phyloP scores from a whole-genome alignment of 2,113 vertebrate genomes.

The Psephotus haematonotus region DNA sequence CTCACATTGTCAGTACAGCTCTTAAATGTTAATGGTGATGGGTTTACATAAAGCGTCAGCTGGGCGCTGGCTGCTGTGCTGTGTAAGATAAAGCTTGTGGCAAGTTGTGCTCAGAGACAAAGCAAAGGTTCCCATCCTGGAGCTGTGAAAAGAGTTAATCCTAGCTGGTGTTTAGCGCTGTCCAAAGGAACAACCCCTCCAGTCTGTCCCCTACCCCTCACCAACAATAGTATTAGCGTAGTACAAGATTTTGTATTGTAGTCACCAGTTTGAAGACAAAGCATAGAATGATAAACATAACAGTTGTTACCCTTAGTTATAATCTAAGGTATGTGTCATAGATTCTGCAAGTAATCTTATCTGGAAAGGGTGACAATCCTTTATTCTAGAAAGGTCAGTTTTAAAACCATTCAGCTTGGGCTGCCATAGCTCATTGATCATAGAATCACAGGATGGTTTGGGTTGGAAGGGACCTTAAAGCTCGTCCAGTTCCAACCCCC shows the following conservation, averaged over 20 bases:
- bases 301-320: not conserved
- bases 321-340: not conserved
- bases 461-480: not conserved
- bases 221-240: accelerated
- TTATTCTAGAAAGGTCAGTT: not conserved
- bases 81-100: not conserved
- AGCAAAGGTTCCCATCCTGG: not conserved
- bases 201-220: not conserved
- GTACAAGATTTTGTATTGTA: not conserved
- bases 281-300: not conserved
- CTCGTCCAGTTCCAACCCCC: not conserved
- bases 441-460: not conserved
- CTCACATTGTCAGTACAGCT: not conserved
- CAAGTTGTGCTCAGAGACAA: not conserved
- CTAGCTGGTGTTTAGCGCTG: not conserved
- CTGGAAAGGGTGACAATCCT: not conserved
- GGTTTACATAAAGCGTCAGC: not conserved
- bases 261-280: not conserved
- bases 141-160: not conserved
- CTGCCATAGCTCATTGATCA: not conserved
- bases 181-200: not conserved
- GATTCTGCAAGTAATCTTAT: not conserved
- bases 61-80: not conserved
- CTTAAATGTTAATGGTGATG: constrained; percentile 3
- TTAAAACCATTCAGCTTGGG: not conserved